Evolutionary conservation across 2,797 vertebrate genomes (phyloP), one percentile per base, ranked within the genome.

Genomic region (Chelon labrosus): DNA sequence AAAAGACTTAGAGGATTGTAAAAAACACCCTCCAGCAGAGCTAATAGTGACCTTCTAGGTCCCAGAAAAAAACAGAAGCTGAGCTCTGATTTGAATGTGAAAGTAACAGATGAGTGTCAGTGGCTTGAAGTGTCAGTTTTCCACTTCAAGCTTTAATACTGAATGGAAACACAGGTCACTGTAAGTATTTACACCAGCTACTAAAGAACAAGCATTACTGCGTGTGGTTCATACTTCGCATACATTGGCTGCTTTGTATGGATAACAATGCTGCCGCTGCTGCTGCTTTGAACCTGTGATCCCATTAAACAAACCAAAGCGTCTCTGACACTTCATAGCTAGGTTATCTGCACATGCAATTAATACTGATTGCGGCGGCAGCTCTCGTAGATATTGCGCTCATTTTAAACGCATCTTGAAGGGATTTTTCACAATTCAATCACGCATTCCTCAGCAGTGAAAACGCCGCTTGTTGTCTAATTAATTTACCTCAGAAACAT

Each of bases 401-500:
- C 51, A 70, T 73, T 38, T 65, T 39, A 55, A 42, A 22, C 7
- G 16, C 35, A 61, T 39, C 75, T 75, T 25, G 20, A 41, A 60
- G 66, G 51, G 38, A 57, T 61, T 54, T 22, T 75, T 80, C 57
- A 63, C 59, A 64, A 65, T 66, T 77, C 31, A 42, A 25, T 63
- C 42, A 50, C n/a, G 47, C 49, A 20, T 60, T 68, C 59, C 55
- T 73, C 54, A 0, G 64, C 58, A 20, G 65, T 10, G 56, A 20
- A 78, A 77, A 85, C 59, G 59, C 42, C 57, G 75, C 62, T 75
- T 20, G 83, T 63, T 64, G 65, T 82, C 78, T 71, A 71, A 90
- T 85, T 75, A 80, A 76, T 84, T 85, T 71, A 72, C 47, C 65
- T 11, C 50, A 13, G 42, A 51, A 62, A 70, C 39, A 54, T 77